phyloP scores from a whole-genome alignment of 37 sponge, comb jelly and placozoan genomes.

The Ephydatia muelleri region DNA sequence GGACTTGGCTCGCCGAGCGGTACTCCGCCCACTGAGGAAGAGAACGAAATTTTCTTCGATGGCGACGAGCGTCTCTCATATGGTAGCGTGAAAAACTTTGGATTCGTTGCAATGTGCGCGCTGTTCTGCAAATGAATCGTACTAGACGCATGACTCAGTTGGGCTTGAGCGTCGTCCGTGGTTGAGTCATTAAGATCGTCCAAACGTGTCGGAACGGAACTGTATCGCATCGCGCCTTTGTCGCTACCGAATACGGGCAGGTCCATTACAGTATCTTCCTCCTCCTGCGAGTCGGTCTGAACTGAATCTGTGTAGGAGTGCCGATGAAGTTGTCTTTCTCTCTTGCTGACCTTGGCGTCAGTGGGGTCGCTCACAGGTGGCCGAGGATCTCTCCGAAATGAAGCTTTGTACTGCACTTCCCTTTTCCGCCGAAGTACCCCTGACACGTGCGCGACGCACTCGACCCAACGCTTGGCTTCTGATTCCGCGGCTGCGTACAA shows the following conservation, averaged over 20 bases:
- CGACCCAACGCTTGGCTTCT: slow-evolving; percentile 46
- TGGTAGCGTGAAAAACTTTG: not conserved
- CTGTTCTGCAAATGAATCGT: not conserved
- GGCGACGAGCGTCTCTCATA: not conserved
- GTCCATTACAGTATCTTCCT: not conserved
- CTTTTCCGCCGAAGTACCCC: slow-evolving; percentile 34
- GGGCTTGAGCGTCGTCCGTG: not conserved
- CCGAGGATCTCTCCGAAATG: not conserved
- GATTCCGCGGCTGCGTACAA: slow-evolving; percentile 52
- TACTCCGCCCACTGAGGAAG: not conserved
- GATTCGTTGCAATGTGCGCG: not conserved
- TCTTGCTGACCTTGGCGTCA: not conserved
- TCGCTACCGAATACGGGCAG: not conserved
- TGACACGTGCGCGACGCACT: slow-evolving; percentile 31
- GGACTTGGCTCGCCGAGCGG: not conserved
- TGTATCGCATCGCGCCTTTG: not conserved
- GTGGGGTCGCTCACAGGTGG: not conserved
- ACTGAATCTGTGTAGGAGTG: not conserved
- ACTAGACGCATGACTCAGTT: not conserved
- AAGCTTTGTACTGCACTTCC: not conserved
- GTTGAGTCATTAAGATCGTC: not conserved
- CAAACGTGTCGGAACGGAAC: not conserved
- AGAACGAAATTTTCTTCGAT: not conserved
- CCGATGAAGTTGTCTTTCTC: not conserved
- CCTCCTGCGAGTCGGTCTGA: not conserved